These are phyloP conservation scores for Xenops minutus DNA, from an alignment of 2,797 vertebrate genomes.

Conservation along the genomic window DNA sequence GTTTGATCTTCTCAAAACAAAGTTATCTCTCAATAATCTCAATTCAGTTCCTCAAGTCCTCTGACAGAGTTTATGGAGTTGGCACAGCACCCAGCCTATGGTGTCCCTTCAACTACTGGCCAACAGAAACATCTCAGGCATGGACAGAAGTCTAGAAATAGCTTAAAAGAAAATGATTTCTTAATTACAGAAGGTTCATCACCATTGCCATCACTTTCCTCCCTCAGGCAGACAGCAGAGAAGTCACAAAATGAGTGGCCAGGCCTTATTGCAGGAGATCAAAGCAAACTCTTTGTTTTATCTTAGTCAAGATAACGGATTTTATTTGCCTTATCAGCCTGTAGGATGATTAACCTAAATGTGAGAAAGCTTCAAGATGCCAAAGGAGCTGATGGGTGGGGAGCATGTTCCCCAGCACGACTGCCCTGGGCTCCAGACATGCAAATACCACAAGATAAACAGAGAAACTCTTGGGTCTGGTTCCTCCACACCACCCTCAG, in stretches of 20 bases:
- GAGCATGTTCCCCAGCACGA: neutral
- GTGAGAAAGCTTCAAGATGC: constrained; percentile 45
- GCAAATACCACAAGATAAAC: neutral
- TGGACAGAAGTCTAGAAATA: constrained; percentile 48
- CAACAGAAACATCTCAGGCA: constrained; percentile 58
- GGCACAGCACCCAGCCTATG: constrained; percentile 32
- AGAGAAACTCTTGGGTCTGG: neutral
- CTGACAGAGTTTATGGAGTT: constrained; percentile 44
- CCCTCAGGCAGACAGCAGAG: neutral
- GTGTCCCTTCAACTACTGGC: constrained; percentile 24
- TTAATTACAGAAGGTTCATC: constrained; percentile 46
- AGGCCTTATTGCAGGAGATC: constrained; percentile 6
- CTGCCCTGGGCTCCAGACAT: constrained; percentile 5
- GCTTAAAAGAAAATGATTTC: constrained; percentile 3
- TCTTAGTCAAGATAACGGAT: constrained; percentile 53
- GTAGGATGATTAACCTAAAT: constrained; percentile 31
- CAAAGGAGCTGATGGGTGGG: constrained; percentile 1
- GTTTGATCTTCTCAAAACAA: constrained; percentile 69
- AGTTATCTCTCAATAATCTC: constrained; percentile 48
- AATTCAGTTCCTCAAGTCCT: constrained; percentile 10
- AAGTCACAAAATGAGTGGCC: neutral
- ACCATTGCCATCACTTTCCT: neutral
- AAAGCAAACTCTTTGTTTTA: constrained; percentile 44
- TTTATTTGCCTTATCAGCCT: constrained; percentile 61
- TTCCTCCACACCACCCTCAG: neutral